Base-by-base conservation (phyloP, 2,797 vertebrate species). In the Manis javanica region DNA sequence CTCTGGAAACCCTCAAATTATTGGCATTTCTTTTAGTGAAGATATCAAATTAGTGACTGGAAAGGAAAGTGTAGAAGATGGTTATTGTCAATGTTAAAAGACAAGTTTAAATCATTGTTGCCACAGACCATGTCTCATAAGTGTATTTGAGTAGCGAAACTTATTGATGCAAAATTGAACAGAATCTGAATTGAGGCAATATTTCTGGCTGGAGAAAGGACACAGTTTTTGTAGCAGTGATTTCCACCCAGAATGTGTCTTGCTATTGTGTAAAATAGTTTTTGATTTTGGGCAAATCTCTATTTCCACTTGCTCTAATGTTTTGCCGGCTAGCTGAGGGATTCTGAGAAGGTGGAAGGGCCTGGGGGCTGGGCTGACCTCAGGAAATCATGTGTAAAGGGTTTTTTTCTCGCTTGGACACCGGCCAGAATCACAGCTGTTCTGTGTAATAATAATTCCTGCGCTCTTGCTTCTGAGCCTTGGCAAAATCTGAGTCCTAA, bases 1-100 rank as follows among this genome's bases (percentile, higher is more conserved):
- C 39, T 72, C 15, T n/a, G 83, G 61, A 87, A 87, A 87, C 39
- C 31, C 24, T 91, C 79, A 89, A 29, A 55, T 85, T 81, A 82
- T 61, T 85, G 81, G 46, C 71, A 64, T 92, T 95, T 95, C 59
- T 93, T 64, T 97, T 71, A 93, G 95, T 68, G 90, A 90, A 90
- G 61, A 49, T 77, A 83, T 84, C 82, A 92, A 68, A 90, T 96
- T 85, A 95, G 78, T 77, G 74, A 72, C 72, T 55, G n/a, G n/a
- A n/a, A n/a, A n/a, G 24, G 59, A 92, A 89, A 88, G 85, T 7
- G 26, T 53, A 84, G 53, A 59, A 84, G 86, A 39, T 49, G 49
- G 64, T 13, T 71, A 49, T 18, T 93, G 79, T 51, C 2, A n/a
- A 87, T 11, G 15, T 69, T 79, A 78, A 59, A 91, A 69, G 82